Base-by-base conservation (phyloP, 2,888 invertebrate genomes). In the Drosophila pegasa region DNA sequence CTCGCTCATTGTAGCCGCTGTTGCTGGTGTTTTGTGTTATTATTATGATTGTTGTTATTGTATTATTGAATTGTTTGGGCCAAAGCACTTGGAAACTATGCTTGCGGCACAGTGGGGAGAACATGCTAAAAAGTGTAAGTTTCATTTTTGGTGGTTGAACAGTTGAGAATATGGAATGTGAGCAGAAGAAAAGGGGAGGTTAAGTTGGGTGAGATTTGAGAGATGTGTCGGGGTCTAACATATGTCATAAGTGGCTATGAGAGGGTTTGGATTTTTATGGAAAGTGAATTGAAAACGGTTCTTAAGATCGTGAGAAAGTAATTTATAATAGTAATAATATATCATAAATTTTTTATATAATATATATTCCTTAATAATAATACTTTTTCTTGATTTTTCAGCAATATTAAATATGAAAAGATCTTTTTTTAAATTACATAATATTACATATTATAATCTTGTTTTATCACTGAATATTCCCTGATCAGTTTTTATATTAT, bases 21-120 rank as follows among this genome's bases (percentile, higher is more conserved):
- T 65, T 56, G 81, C 57, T 60, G 80, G 78, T 81, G 87, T 86
- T 88, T 83, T 86, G 88, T 88, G 83, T 86, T 86, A 85, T 85
- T 85, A 86, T 86, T 89, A 89, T 85, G 89, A 86, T 86, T 89
- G 89, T 86, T 89, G 83, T 86, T 86, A 89, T 86, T 86, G 85
- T 86, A 79, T 87, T 89, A 89, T 89, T 89, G 85, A 86, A 86
- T 86, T 86, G 89, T 89, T 86, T 86, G 82, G 88, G 88, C 89
- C 88, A 87, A 82, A 87, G 86, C 89, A 82, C 89, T 85, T 87
- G 86, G 88, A 80, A 72, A 73, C 67, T 59, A 67, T 71, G 64
- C 40, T 31, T 37, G 16, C 7, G 51, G 27, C 18, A 82, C 82
- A 80, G 74, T 82, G 86, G 66, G 37, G 8, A 52, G 51, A 52